Percentiles rank a stretch among this genome's conserved stretches.
phyloP scores from a whole-genome alignment of 2,888 invertebrate species.

The Polydrusus tereticollis region DNA sequence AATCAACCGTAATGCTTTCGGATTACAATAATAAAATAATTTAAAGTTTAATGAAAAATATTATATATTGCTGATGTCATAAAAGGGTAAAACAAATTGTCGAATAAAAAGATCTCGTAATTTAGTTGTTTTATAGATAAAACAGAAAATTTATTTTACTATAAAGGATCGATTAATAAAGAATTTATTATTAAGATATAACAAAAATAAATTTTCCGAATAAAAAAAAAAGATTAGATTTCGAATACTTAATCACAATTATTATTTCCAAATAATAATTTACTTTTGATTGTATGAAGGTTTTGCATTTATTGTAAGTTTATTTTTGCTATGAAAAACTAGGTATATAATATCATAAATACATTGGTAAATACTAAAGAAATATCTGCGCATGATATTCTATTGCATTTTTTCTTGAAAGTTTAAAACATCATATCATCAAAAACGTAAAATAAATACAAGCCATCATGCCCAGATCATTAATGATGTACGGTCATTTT shows the following conservation, averaged over 20 bases:
- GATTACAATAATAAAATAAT: neutral
- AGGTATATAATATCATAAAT: constrained; percentile 52
- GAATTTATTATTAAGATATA: constrained; percentile 11
- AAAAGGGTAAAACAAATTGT: neutral
- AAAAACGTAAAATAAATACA: constrained; percentile 41
- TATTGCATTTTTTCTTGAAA: constrained; percentile 40
- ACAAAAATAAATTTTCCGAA: constrained; percentile 21
- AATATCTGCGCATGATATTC: constrained; percentile 58
- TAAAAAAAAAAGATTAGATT: neutral
- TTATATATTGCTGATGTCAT: neutral
- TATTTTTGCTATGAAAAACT: constrained; percentile 33
- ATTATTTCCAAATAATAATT: constrained; percentile 18
- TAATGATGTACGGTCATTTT: constrained; percentile 64
- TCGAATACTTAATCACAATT: constrained; percentile 11
- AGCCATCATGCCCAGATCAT: constrained; percentile 58
- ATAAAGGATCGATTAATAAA: constrained; percentile 13
- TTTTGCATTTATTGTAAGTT: constrained; percentile 23
- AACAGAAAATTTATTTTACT: neutral
- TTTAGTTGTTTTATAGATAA: neutral
- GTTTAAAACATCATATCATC: constrained; percentile 21
- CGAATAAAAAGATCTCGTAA: neutral
- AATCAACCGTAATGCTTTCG: neutral
- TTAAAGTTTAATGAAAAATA: neutral
- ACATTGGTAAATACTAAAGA: constrained; percentile 51
- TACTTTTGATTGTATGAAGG: constrained; percentile 27